Evolutionary conservation across 2,113 vertebrate species (phyloP), one percentile per base, ranked within the genome.

Genomic region (Hiodon tergisus): DNA sequence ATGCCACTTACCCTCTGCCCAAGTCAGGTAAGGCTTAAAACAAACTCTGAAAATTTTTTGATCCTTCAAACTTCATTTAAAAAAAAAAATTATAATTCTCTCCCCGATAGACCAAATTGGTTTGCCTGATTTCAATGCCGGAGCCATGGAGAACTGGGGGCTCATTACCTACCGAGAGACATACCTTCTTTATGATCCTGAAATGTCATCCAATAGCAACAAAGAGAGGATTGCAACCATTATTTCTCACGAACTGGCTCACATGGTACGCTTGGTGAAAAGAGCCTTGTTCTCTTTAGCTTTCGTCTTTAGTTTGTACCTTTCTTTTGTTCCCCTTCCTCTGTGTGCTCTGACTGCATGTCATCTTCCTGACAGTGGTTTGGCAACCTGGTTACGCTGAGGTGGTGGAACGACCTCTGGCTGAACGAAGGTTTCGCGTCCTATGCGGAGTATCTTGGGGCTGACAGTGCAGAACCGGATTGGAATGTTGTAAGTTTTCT

Each of bases 111-210:
- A 98, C 84, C 96, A 98, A 87, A 91, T 98, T 0, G 95, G 83
- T 57, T 80, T 98, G 48, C 96, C 96, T 0, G 96, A 97, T 83
- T 97, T 98, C 86, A 94, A 89, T 0, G 95, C 93, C 0, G 95
- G 95, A 0, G 96, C 95, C 0, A 97, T 97, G 96, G 96, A 98
- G 89, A 98, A 98, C 83, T 98, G 96, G 96, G 96, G 96, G 4
- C 88, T 98, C 72, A 89, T 97, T 82, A 98, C 93, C 0, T 97
- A 98, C 87, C 89, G 94, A 59, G 96, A 98, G 83, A 94, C 82
- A 3, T 78, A 92, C 0, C 89, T 98, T 71, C 90, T 96, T 11
- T 96, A 85, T 0, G 86, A 95, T 4, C 2, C 63, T 0, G 0
- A 0, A 0, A 89, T 83, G 55, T 97, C 96, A 17, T 97, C 96